Evolutionary conservation across 2,797 vertebrate species (phyloP).

Genomic region (Cryptoprocta ferox): DNA sequence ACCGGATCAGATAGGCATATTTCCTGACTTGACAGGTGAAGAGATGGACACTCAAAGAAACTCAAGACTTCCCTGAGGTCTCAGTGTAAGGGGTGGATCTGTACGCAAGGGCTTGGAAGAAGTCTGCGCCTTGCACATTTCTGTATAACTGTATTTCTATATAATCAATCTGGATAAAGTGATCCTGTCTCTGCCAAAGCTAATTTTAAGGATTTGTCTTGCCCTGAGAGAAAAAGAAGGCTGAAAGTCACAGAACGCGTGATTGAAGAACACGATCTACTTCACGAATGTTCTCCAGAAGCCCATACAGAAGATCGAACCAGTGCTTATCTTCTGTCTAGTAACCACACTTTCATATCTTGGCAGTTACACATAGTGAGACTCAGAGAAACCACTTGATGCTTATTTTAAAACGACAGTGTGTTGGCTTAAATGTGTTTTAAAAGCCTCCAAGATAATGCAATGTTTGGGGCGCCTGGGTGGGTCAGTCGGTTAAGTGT

Average conservation of each 20-base stretch:
- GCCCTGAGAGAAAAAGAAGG: background rate
- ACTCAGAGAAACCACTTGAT: background rate
- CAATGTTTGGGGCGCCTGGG: too few relatives aligned
- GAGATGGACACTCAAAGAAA: background rate
- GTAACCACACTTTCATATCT: background rate
- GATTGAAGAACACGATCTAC: accelerated
- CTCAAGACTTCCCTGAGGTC: background rate
- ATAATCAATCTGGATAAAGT: background rate
- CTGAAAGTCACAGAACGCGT: background rate
- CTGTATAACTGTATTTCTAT: background rate
- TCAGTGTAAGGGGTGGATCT: background rate
- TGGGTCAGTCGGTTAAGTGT: too few relatives aligned
- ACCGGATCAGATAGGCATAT: accelerated
- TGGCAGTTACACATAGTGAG: background rate
- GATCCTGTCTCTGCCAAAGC: background rate
- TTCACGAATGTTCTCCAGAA: background rate
- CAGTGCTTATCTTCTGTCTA: background rate
- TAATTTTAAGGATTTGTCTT: background rate
- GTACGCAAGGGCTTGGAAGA: background rate
- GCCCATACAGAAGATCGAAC: background rate
- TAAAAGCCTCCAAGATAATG: background rate
- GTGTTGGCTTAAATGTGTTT: background rate
- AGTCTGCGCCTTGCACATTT: background rate
- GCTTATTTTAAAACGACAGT: background rate
- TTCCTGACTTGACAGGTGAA: background rate